Conservation (phyloP, 2,797 vertebrate species). For the Galago senegalensis region DNA sequence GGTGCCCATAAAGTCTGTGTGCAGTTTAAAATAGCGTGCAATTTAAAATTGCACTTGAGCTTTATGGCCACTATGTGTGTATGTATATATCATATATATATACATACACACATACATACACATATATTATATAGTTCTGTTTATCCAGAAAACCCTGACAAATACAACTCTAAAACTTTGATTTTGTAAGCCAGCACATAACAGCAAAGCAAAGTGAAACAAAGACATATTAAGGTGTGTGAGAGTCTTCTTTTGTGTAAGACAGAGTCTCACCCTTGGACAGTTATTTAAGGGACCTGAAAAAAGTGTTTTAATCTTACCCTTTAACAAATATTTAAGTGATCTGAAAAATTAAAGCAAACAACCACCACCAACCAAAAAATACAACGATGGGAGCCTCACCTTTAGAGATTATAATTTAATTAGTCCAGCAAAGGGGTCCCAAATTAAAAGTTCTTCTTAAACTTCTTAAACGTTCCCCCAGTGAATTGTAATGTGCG, state of each 20-base stretch:
- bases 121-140: background rate
- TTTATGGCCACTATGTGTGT: too few species aligned
- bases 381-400: background rate
- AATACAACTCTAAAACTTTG: background rate
- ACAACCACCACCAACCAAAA: background rate
- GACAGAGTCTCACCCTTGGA: background rate
- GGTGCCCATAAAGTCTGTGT: too few species aligned
- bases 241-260: background rate
- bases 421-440: background rate
- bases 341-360: background rate
- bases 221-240: background rate
- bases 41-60: too few species aligned
- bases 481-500: background rate
- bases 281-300: background rate
- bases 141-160: background rate
- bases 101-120: too few species aligned
- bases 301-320: background rate
- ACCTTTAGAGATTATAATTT: constrained; percentile 32
- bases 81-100: too few species aligned
- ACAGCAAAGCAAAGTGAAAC: background rate
- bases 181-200: background rate
- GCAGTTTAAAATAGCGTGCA: too few species aligned
- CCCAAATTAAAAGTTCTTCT: constrained; percentile 9
- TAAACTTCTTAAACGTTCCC: background rate
- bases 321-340: background rate